These are phyloP conservation scores for Pollimyrus isidori DNA, from an alignment of 2,113 vertebrate species.

Conservation along the genomic window DNA sequence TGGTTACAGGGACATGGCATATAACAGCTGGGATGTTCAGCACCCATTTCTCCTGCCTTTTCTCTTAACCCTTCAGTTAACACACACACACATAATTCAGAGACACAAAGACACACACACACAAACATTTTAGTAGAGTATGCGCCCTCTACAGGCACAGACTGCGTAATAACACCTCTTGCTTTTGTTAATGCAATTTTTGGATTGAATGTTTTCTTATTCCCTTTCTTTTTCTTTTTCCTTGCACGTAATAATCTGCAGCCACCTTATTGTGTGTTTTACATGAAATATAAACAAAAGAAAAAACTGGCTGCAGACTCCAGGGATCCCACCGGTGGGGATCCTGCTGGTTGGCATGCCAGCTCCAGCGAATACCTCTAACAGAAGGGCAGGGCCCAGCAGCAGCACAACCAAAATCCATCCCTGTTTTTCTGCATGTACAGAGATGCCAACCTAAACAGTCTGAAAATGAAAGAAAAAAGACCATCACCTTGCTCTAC, in stretches of 20 bases:
- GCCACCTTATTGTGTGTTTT: neutral
- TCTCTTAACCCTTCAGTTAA: no score
- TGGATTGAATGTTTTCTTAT: neutral
- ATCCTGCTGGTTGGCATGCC: neutral
- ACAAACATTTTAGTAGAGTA: neutral
- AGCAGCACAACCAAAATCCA: neutral
- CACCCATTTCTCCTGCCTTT: neutral
- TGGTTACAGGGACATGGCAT: no score
- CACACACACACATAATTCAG: neutral
- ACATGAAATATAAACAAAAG: neutral
- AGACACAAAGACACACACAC: neutral
- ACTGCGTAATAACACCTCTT: neutral
- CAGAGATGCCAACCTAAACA: neutral
- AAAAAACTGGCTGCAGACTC: no score
- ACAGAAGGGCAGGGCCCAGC: neutral
- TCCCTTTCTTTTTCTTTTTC: neutral
- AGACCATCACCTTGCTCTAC: neutral
- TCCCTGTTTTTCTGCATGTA: neutral
- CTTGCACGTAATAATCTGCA: neutral
- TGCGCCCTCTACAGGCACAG: neutral
- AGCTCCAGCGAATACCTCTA: neutral
- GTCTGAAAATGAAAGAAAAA: neutral
- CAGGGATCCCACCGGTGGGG: neutral
- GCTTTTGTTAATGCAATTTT: neutral
- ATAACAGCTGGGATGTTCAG: no score